Base-by-base conservation (phyloP, 2,888 invertebrate genomes). In the Macropis europaea region DNA sequence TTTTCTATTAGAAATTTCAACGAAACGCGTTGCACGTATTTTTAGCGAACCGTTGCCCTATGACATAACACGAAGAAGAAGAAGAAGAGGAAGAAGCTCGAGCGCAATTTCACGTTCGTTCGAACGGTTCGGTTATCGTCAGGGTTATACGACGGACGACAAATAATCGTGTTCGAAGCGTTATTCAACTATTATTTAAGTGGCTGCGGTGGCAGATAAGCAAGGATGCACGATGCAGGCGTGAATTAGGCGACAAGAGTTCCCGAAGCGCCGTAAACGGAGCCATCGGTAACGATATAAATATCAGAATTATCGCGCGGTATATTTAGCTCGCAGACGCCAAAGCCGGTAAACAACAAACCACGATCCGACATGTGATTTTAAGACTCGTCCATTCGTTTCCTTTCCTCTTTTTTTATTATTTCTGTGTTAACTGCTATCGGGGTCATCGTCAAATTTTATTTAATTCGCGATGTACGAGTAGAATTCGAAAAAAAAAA, bases 271-370 rank as follows among this genome's bases (percentile, higher is more conserved):
- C 64, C 47, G 40, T 19, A 43, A 52, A 36, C 60, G 43, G 56
- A 73, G 43, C 45, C 64, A 45, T 62, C 40, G n/a, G 52, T 54
- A 60, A 56, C 56, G 75, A 69, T 70, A 78, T 73, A 76, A 79
- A 78, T 79, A 79, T 79, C 72, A 42, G 62, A 68, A 78, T 78
- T 78, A 79, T 79, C 79, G 78, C 66, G 32, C 43, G 67, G 30
- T 79, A 78, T 78, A 78, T 79, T 79, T 79, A 79, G 76, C 76
- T 47, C 64, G 47, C 57, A 66, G 73, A 61, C 61, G 71, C 42
- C 50, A 62, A 76, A 71, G 79, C 54, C 70, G 67, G 73, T 78
- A 78, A 79, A 79, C 78, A 78, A 68, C 61, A 61, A 70, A 69
- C 78, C 62, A 50, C 61, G 74, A 78, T 71, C 53, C 54, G 50